phyloP scores from a whole-genome alignment of 1,140 invertebrate species.

The Monomorium pharaonis region DNA sequence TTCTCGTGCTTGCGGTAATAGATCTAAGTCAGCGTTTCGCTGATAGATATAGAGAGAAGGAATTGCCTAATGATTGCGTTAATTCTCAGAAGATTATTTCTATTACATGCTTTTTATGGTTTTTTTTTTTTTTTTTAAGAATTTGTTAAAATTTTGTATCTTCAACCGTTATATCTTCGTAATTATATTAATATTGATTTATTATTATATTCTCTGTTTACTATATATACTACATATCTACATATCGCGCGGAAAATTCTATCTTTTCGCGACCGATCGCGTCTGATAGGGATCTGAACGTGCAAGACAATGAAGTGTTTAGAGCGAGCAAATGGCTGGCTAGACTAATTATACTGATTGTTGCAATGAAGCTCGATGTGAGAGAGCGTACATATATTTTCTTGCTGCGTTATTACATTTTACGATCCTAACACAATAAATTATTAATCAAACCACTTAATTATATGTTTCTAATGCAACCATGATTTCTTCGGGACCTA shows the following conservation, averaged over 20 bases:
- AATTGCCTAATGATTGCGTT: neutral
- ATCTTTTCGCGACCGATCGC: neutral
- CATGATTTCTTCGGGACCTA: constrained; percentile 69
- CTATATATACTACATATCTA: neutral
- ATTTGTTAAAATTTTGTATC: neutral
- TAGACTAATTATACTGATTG: constrained; percentile 23
- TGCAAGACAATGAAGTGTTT: constrained; percentile 26
- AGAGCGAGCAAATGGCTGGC: constrained; percentile 8
- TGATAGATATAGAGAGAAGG: constrained; percentile 28
- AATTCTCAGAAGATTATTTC: neutral
- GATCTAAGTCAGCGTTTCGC: constrained; percentile 1
- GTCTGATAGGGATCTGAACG: constrained; percentile 46
- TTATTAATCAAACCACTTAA: constrained; percentile 73
- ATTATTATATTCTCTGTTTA: neutral
- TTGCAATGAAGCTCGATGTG: constrained; percentile 36
- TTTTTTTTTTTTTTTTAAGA: neutral
- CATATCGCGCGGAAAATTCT: neutral
- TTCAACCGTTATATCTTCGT: too few relatives aligned
- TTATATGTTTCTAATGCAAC: constrained; percentile 69
- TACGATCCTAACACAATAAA: constrained; percentile 66
- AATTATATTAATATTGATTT: neutral
- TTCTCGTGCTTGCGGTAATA: neutral
- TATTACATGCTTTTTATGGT: neutral
- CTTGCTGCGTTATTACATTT: constrained; percentile 41
- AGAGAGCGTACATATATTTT: constrained; percentile 45